Evolutionary conservation across 2,113 vertebrate species (phyloP), one percentile per base, ranked within the genome.

Genomic region (Heteronetta atricapilla): DNA sequence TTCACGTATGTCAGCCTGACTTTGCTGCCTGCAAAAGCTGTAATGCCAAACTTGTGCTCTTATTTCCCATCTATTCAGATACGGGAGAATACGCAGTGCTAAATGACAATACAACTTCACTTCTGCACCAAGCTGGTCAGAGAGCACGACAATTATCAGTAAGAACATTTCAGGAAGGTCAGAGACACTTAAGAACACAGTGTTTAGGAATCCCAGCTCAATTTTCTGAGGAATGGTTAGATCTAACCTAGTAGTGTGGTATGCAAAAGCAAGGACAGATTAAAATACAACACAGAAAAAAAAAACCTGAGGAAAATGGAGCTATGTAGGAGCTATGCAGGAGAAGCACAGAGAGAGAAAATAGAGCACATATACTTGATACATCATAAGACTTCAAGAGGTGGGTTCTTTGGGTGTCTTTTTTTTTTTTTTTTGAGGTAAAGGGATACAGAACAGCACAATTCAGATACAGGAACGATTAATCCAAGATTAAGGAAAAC

Each of bases 401-500:
- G 38, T 40, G 62, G 25, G 62, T 40, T 64, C 36, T 36, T 63
- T 38, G 7, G 34, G 23, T 63, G 60, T 15, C 60, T 26, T 26
- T 56, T 52, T 70, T 80, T 76, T 88, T 88, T 85, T 93, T 82
- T 92, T 78, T 95, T 93, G 12, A 95, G 95, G 97, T 96, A 95
- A 98, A 91, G 95, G 95, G 97, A 97, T 95, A 97, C 58, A 53
- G 91, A 96, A 91, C 92, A 86, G 80, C 93, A 93, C 95, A 76
- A 94, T 96, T 95, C 97, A 97, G 97, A 96, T 74, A 96, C 88
- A 91, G 97, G 88, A 95, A 95, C 95, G 95, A 98, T 98, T 98
- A 98, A 98, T 98, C 98, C 96, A 94, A 98, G 98, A 98, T 98
- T 98, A 98, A 98, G 96, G 97, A 97, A 98, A 98, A 97, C 93